These are phyloP conservation scores for Coptodon rendalli DNA, from an alignment of 2,113 vertebrate species.

Conservation along the genomic window DNA sequence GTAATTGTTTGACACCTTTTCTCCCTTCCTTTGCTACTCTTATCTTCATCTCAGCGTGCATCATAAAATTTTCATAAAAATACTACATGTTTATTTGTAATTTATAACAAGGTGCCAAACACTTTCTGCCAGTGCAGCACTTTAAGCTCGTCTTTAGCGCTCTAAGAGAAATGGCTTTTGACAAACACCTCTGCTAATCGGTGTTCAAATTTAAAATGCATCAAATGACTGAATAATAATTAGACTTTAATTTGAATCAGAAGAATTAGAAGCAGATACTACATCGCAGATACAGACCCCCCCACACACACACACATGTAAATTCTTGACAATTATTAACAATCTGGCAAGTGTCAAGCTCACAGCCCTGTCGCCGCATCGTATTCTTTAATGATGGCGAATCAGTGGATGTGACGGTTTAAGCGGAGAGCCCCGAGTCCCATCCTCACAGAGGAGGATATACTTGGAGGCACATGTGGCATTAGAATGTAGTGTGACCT, in stretches of 20 bases:
- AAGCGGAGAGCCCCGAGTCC: slow-evolving; percentile 53
- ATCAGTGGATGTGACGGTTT: slow-evolving; percentile 58
- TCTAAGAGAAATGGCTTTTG: neutral
- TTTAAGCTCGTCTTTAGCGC: neutral
- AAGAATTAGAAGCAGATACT: slow-evolving; percentile 6
- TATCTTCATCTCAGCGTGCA: slow-evolving; percentile 9
- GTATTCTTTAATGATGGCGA: slow-evolving; percentile 57
- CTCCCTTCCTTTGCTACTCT: neutral
- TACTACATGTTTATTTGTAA: slow-evolving; percentile 7
- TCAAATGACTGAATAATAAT: slow-evolving; percentile 38
- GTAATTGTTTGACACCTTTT: slow-evolving; percentile 34
- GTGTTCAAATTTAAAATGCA: slow-evolving; percentile 12
- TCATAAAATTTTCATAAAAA: slow-evolving; percentile 32
- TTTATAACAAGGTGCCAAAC: slow-evolving; percentile 6
- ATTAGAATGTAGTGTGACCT: slow-evolving; percentile 65
- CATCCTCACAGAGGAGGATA: slow-evolving; percentile 57
- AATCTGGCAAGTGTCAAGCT: slow-evolving; percentile 42
- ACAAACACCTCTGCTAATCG: slow-evolving; percentile 17
- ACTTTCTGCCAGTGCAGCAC: neutral
- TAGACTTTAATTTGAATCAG: slow-evolving; percentile 28
- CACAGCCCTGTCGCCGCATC: slow-evolving; percentile 27
- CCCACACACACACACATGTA: neutral
- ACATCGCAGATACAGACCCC: neutral
- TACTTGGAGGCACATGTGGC: slow-evolving; percentile 59
- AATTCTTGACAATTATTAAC: slow-evolving; percentile 47